These are phyloP conservation scores for Garra rufa DNA, from an alignment of 2,113 vertebrate species.

Conservation along the genomic window DNA sequence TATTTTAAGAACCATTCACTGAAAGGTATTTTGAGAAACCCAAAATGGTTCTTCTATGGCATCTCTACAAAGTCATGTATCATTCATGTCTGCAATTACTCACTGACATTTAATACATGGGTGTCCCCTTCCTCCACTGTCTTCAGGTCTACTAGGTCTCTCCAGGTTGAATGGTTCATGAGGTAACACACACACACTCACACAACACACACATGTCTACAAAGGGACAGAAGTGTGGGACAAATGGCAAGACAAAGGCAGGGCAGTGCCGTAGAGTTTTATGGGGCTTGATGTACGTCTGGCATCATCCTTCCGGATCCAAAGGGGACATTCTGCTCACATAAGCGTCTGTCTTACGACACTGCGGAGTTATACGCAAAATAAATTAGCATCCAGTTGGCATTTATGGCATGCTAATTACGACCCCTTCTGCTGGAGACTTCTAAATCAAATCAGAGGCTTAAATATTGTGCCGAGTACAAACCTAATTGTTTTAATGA, in stretches of 20 bases:
- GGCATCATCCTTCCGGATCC: slow-evolving; percentile 63
- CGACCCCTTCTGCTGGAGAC: slow-evolving; percentile 45
- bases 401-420: slow-evolving; percentile 51
- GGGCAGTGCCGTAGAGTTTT: slow-evolving; percentile 65
- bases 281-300: slow-evolving; percentile 63
- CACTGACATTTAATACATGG: background rate
- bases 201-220: slow-evolving; percentile 60
- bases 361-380: slow-evolving; percentile 64
- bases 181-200: slow-evolving; percentile 24
- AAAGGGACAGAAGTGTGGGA: slow-evolving; percentile 64
- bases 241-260: slow-evolving; percentile 77
- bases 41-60: background rate
- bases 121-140: background rate
- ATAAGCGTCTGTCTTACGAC: slow-evolving; percentile 70
- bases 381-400: slow-evolving; percentile 73
- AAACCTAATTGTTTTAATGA: slow-evolving; percentile 5
- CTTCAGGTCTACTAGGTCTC: background rate
- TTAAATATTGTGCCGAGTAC: background rate
- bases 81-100: background rate
- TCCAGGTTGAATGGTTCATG: background rate
- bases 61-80: background rate
- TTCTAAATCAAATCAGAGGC: slow-evolving; percentile 25
- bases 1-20: no score
- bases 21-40: no score
- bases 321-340: slow-evolving; percentile 64